A percentile compares a stretch with the other conserved stretches of the same genome.
Conservation (phyloP, 1,140 invertebrate genomes). For the Trichogramma pretiosum region DNA sequence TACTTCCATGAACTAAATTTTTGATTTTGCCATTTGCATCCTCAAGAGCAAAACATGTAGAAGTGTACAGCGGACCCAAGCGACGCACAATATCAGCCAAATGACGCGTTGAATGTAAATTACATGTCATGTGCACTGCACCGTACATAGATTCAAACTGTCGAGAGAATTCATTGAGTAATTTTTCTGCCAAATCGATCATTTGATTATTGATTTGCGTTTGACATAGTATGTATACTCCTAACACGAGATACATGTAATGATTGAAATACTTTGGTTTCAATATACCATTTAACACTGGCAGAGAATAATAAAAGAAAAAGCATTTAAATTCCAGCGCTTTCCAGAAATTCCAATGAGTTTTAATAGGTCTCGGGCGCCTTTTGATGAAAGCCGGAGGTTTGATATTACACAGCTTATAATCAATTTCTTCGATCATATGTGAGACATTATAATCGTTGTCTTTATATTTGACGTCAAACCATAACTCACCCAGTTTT, state of each 20-base stretch:
- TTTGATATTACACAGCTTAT: conserved; percentile 4
- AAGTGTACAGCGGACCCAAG: conserved; percentile 19
- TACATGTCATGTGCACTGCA: conserved; percentile 8
- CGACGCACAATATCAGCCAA: conserved; percentile 16
- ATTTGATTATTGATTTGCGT: background rate
- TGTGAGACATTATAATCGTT: background rate
- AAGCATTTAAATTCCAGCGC: conserved; percentile 9
- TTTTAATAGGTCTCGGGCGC: conserved; percentile 1
- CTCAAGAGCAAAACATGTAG: conserved; percentile 19
- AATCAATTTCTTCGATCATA: background rate
- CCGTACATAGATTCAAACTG: conserved; percentile 18
- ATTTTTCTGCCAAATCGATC: background rate
- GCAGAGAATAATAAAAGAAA: conserved; percentile 11
- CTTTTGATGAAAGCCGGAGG: conserved; percentile 12
- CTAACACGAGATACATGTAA: background rate
- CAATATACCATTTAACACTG: conserved; percentile 7
- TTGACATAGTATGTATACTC: conserved; percentile 1
- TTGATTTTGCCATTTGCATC: conserved; percentile 6
- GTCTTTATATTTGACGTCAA: background rate
- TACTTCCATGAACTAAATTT: conserved; percentile 16
- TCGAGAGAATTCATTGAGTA: conserved; percentile 14
- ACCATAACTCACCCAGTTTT: conserved; percentile 3
- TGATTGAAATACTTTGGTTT: background rate
- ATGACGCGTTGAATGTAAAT: conserved; percentile 20
- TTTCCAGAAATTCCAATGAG: conserved; percentile 14